phyloP scores from a whole-genome alignment of 2,113 vertebrate genomes.

The Cichladusa arquata region DNA sequence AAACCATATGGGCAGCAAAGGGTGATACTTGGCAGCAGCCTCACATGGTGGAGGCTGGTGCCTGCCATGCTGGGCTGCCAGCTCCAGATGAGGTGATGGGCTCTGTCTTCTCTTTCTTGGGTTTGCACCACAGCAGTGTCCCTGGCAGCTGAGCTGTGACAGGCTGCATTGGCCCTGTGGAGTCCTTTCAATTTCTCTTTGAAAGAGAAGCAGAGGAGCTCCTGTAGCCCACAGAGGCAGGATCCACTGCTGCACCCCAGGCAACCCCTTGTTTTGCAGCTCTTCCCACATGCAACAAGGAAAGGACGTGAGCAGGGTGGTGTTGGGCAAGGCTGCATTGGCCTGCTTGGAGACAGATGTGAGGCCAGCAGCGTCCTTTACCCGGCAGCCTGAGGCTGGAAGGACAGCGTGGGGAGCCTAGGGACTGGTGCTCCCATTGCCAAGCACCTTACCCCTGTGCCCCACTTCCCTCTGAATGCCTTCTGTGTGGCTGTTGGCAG shows the following conservation, averaged over 20 bases:
- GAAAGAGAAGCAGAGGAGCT: neutral
- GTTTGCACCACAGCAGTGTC: neutral
- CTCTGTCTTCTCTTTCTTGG: neutral
- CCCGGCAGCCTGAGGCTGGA: fast-evolving
- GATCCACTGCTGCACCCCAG: neutral
- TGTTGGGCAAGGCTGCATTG: neutral
- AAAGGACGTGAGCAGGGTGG: fast-evolving
- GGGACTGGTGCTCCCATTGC: fast-evolving
- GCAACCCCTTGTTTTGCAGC: neutral
- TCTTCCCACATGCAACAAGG: fast-evolving
- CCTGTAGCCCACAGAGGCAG: neutral
- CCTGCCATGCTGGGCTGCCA: neutral
- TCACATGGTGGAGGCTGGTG: fast-evolving
- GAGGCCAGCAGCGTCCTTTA: neutral
- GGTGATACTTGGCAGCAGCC: neutral
- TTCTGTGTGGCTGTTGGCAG: neutral
- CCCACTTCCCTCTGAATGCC: neutral
- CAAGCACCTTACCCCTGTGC: neutral
- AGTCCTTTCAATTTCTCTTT: neutral
- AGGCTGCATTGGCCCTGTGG: fast-evolving
- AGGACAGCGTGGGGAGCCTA: fast-evolving
- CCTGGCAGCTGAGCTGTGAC: neutral
- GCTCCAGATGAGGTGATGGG: neutral
- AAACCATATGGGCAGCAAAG: neutral
- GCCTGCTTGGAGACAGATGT: neutral